Percentiles rank a stretch among this genome's conserved stretches.
Evolutionary conservation across 2,888 invertebrate genomes (phyloP).

Genomic region (Octodonta nipae): DNA sequence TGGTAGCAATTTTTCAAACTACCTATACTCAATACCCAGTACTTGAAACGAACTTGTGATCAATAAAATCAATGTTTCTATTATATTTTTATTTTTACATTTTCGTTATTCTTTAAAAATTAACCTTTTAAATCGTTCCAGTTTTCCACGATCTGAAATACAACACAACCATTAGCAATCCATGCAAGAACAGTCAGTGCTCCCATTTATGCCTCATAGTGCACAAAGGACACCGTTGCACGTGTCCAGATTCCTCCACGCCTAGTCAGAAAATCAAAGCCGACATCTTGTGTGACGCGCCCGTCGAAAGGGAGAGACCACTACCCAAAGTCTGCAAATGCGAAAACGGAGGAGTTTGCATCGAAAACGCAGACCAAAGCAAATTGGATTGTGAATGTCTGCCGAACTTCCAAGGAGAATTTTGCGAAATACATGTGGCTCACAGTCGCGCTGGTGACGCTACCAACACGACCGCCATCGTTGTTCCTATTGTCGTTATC

Average conservation of each 20-base stretch:
- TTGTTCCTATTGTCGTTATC: constrained; percentile 70
- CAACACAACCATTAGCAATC: constrained; percentile 56
- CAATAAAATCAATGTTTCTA: too few relatives aligned
- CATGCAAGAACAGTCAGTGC: constrained; percentile 61
- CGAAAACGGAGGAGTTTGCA: constrained; percentile 73
- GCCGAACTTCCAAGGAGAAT: constrained; percentile 55
- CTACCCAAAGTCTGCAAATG: constrained; percentile 70
- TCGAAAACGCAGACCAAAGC: constrained; percentile 42
- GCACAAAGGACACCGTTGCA: constrained; percentile 77
- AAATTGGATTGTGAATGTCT: constrained; percentile 60
- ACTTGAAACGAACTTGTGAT: too few relatives aligned
- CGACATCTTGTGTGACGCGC: constrained; percentile 70
- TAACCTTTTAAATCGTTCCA: too few relatives aligned
- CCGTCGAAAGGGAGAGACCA: constrained; percentile 60
- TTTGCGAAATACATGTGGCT: constrained; percentile 56
- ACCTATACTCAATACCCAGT: too few relatives aligned
- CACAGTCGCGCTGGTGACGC: constrained; percentile 43
- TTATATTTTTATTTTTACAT: too few relatives aligned
- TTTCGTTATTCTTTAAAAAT: too few relatives aligned
- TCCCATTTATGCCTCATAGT: constrained; percentile 86
- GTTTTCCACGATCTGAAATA: constrained; percentile 75
- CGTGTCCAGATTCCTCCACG: constrained; percentile 69
- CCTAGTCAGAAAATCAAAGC: constrained; percentile 35
- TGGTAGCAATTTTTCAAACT: too few relatives aligned
- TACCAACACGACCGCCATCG: constrained; percentile 56